These are phyloP conservation scores for Pristionchus fissidentatus DNA, from an alignment of 2,888 invertebrate genomes.

Conservation along the genomic window DNA sequence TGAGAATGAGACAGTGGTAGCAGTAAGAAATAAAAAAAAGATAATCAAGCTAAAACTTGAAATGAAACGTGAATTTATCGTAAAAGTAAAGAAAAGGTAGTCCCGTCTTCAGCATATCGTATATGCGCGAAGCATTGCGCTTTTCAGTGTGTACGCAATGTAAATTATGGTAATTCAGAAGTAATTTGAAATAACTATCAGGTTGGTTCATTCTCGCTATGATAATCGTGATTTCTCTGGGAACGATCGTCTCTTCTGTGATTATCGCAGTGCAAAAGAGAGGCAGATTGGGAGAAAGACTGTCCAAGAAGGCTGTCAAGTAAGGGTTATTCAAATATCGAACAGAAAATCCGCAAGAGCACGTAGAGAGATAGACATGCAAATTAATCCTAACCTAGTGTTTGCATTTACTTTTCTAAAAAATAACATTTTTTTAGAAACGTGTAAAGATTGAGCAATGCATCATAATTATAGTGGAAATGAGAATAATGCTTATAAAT, in stretches of 20 bases:
- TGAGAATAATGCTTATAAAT: background rate
- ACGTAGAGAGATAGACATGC: background rate
- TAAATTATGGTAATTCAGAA: background rate
- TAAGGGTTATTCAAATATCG: constrained; percentile 23
- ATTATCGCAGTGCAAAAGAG: constrained; percentile 78
- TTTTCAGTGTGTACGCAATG: too few relatives aligned
- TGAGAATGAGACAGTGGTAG: too few relatives aligned
- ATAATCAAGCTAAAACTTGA: too few relatives aligned
- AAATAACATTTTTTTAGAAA: background rate
- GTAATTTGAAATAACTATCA: constrained; percentile 56
- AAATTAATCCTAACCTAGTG: background rate
- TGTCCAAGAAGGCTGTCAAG: constrained; percentile 65
- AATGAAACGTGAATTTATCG: too few relatives aligned
- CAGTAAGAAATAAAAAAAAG: too few relatives aligned
- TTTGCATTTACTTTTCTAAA: background rate
- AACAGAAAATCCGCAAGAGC: background rate
- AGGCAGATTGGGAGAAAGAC: constrained; percentile 71
- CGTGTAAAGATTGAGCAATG: too few relatives aligned
- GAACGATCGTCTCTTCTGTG: constrained; percentile 78
- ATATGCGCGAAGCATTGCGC: too few relatives aligned
- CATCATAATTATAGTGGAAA: background rate
- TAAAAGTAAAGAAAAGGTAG: too few relatives aligned
- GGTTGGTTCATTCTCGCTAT: constrained; percentile 78
- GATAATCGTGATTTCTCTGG: constrained; percentile 78
- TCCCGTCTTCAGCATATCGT: too few relatives aligned